Percentiles rank a stretch among this genome's conserved stretches.
phyloP scores from a whole-genome alignment of 2,797 vertebrate genomes.

The Triplophysa bombifrons region DNA sequence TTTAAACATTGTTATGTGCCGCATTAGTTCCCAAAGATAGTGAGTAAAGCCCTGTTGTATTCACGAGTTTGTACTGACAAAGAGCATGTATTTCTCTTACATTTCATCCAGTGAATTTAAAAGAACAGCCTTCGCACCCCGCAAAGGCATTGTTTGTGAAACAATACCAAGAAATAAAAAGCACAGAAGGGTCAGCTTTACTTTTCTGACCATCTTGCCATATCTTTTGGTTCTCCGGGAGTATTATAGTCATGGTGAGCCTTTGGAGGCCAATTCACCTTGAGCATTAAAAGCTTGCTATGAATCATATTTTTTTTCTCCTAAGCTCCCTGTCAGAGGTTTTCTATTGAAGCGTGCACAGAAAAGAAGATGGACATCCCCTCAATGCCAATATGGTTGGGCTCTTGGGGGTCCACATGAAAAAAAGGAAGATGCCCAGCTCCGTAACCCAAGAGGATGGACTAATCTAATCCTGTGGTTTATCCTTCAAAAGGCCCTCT shows the following conservation, averaged over 20 bases:
- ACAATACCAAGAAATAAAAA: slow-evolving; percentile 24
- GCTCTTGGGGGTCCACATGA: slow-evolving; percentile 56
- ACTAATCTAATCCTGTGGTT: slow-evolving; percentile 81
- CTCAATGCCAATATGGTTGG: slow-evolving; percentile 52
- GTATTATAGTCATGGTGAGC: slow-evolving; percentile 38
- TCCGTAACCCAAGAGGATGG: slow-evolving; percentile 77
- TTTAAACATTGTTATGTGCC: neutral
- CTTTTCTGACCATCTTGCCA: slow-evolving; percentile 23
- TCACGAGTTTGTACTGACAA: neutral
- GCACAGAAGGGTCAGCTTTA: slow-evolving; percentile 33
- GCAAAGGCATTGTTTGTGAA: slow-evolving; percentile 35
- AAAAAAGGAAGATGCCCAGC: slow-evolving; percentile 58
- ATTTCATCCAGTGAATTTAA: slow-evolving; percentile 27
- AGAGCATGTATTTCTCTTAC: slow-evolving; percentile 27
- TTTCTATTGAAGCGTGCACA: slow-evolving; percentile 42
- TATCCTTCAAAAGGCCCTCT: slow-evolving; percentile 81
- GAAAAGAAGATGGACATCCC: slow-evolving; percentile 57
- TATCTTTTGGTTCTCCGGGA: slow-evolving; percentile 27
- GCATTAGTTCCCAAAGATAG: neutral
- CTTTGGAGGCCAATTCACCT: slow-evolving; percentile 48
- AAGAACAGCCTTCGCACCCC: slow-evolving; percentile 18
- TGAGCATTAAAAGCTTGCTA: slow-evolving; percentile 48
- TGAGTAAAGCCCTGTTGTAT: slow-evolving; percentile 7
- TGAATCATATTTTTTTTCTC: slow-evolving; percentile 48
- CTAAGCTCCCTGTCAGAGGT: slow-evolving; percentile 41